These are phyloP conservation scores for Pseudococcus jackbeardsleyi DNA, from an alignment of 2,888 invertebrate species.

Conservation along the genomic window DNA sequence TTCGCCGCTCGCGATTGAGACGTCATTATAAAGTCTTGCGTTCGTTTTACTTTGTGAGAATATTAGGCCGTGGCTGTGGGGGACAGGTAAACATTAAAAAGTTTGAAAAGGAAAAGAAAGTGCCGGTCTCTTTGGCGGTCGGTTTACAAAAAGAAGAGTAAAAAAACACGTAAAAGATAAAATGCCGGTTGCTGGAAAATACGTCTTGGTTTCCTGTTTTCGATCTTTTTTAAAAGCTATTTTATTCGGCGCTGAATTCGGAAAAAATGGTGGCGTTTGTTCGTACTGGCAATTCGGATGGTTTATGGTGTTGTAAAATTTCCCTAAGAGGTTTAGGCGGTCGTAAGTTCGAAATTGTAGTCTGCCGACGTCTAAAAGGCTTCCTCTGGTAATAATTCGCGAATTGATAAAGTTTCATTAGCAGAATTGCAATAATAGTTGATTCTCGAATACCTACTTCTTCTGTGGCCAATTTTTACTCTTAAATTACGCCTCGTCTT, in stretches of 20 bases:
- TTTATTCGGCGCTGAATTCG: neutral
- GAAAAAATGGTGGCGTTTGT: slow-evolving; percentile 3
- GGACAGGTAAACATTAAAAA: slow-evolving; percentile 65
- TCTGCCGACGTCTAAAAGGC: no score
- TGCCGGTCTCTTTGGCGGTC: slow-evolving; percentile 65
- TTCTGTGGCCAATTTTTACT: neutral
- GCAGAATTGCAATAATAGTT: neutral
- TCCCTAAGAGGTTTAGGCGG: neutral
- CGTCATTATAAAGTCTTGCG: slow-evolving; percentile 61
- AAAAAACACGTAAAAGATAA: slow-evolving; percentile 53
- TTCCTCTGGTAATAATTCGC: neutral
- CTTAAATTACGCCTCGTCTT: no score
- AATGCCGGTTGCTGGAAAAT: slow-evolving; percentile 48
- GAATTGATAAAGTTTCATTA: neutral
- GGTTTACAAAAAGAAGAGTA: slow-evolving; percentile 50
- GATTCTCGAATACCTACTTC: neutral
- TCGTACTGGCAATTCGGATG: neutral
- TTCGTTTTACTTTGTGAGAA: slow-evolving; percentile 64
- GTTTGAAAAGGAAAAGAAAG: slow-evolving; percentile 65
- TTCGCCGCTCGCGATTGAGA: slow-evolving; percentile 63
- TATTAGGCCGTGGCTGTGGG: slow-evolving; percentile 65
- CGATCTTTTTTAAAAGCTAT: slow-evolving; percentile 15
- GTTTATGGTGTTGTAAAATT: slow-evolving; percentile 37
- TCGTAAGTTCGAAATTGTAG: neutral
- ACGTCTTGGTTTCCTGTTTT: slow-evolving; percentile 11